Evolutionary conservation across 2,888 invertebrate genomes (phyloP), one percentile per base, ranked within the genome.

Genomic region (Caenorhabditis doughertyi): DNA sequence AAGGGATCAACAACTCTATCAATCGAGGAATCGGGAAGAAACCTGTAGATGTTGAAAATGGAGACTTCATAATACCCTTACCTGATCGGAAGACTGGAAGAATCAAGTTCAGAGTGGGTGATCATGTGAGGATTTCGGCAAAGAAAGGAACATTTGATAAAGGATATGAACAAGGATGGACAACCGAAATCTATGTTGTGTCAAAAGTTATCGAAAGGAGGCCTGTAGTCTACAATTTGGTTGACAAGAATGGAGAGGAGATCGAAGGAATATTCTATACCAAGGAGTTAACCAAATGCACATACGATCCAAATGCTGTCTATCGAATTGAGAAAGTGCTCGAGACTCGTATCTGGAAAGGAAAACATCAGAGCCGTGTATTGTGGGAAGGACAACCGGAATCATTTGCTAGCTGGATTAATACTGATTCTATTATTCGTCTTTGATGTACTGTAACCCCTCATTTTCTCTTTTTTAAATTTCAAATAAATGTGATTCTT

Each of bases 91-190:
- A 13, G 5, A 4, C n/a, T 13, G n/a, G 4, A 16, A n/a, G 44
- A 5, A 32, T 18, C 16, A 58, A 58, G n/a, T 58, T 32, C 35
- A 35, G 18, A 8, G 18, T 58, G 5, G 58, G 58, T 2, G 58
- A 58, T 35, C 58, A 58, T 58, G 58, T 58, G n/a, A 4, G 58
- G 18, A 58, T 58, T 11, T 18, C 32, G 18, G 32, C 58, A 18
- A 35, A 58, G 18, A 7, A 27, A 1, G 58, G 47, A 4, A 25
- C 16, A 5, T n/a, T n/a, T n/a, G n/a, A n/a, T n/a, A n/a, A n/a
- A n/a, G n/a, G n/a, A n/a, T n/a, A n/a, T n/a, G n/a, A n/a, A n/a
- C n/a, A n/a, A n/a, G n/a, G n/a, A n/a, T n/a, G n/a, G n/a, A n/a
- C n/a, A n/a, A n/a, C n/a, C 47, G 47, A 49, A 47, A 16, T 49